Conservation (phyloP, 2,888 invertebrate species). For the Tachystola acroxantha region DNA sequence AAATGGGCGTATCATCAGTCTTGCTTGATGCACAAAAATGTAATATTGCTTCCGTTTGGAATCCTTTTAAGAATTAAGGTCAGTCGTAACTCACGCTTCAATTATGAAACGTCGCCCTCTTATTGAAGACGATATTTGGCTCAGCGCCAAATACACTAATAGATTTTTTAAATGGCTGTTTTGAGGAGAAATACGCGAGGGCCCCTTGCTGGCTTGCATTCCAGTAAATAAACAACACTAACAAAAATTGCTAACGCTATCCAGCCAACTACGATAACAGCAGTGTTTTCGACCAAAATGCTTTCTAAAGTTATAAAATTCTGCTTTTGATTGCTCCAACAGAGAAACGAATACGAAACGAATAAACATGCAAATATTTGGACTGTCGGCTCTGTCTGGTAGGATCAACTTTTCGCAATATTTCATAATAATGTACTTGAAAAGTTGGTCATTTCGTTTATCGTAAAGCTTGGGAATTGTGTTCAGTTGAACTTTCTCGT, state of each 20-base stretch:
- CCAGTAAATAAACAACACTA: constrained; percentile 1
- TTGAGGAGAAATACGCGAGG: neutral
- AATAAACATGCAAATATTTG: constrained; percentile 40
- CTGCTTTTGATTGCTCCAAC: constrained; percentile 6
- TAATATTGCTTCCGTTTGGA: neutral
- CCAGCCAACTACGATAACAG: neutral
- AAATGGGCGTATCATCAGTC: too few relatives aligned
- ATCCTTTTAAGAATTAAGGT: constrained; percentile 3
- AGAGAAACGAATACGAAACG: constrained; percentile 17
- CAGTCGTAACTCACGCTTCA: constrained; percentile 6
- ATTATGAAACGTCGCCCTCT: constrained; percentile 7
- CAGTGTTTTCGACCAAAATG: constrained; percentile 1
- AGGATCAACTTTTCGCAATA: constrained; percentile 36
- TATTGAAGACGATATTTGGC: constrained; percentile 5
- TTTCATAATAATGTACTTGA: constrained; percentile 47
- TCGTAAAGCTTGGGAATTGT: constrained; percentile 25
- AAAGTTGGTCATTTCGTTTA: constrained; percentile 41
- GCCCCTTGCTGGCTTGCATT: neutral
- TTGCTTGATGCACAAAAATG: neutral
- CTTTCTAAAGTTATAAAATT: constrained; percentile 2
- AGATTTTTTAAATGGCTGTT: constrained; percentile 4
- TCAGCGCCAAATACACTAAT: constrained; percentile 2
- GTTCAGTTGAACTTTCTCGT: constrained; percentile 25
- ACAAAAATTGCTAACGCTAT: neutral
- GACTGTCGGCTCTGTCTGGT: constrained; percentile 22